Conservation (phyloP, 2,113 vertebrate species). For the Lipophrys pholis region DNA sequence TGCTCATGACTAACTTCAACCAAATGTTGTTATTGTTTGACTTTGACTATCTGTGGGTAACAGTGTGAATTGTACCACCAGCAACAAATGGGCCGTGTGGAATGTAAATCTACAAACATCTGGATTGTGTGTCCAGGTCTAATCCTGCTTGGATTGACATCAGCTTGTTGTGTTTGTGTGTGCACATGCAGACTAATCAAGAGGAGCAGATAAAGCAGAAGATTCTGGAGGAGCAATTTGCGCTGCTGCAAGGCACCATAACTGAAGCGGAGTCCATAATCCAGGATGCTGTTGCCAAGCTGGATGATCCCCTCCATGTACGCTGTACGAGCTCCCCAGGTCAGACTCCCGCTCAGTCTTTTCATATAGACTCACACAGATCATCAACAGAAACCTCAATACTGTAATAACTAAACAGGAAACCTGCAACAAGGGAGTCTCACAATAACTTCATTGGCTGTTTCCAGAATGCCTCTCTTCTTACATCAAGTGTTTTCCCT, state of each 20-base stretch:
- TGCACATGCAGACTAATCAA: slow-evolving; percentile 80
- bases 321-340: slow-evolving; percentile 97
- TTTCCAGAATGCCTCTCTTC: background rate
- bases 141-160: background rate
- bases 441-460: background rate
- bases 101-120: background rate
- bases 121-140: background rate
- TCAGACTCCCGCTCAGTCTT: slow-evolving; percentile 44
- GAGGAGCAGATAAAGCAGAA: slow-evolving; percentile 89
- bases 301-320: slow-evolving; percentile 94
- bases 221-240: slow-evolving; percentile 92
- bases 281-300: slow-evolving; percentile 87
- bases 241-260: slow-evolving; percentile 86
- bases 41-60: background rate
- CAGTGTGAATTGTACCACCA: background rate
- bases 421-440: background rate
- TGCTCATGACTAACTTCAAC: no score
- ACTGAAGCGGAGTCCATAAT: slow-evolving; percentile 90
- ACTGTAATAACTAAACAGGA: background rate
- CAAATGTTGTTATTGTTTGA: background rate
- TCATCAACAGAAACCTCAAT: background rate
- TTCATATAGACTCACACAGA: background rate
- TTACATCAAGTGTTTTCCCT: slow-evolving; percentile 28
- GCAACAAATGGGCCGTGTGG: background rate
- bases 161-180: background rate